These are phyloP conservation scores for Sebastes taczanowskii DNA, from an alignment of 2,797 vertebrate species.

Conservation along the genomic window DNA sequence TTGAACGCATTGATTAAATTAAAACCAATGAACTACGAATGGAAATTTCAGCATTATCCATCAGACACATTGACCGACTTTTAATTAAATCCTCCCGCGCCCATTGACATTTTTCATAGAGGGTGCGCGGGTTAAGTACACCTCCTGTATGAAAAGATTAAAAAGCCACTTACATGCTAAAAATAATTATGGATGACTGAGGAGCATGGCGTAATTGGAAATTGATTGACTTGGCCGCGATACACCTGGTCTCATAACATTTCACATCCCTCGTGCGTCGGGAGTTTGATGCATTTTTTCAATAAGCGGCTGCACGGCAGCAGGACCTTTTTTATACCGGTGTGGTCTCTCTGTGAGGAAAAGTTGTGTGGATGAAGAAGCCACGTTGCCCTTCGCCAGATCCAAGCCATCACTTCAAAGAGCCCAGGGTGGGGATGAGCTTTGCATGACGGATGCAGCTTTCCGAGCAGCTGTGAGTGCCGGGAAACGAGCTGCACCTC, in stretches of 20 bases:
- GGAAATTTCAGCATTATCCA: slow-evolving; percentile 41
- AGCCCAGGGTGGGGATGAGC: slow-evolving; percentile 64
- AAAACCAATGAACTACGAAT: slow-evolving; percentile 39
- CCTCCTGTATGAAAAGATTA: slow-evolving; percentile 64
- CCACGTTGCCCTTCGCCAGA: slow-evolving; percentile 59
- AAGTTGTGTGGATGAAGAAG: slow-evolving; percentile 65
- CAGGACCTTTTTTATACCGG: slow-evolving; percentile 25
- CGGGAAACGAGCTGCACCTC: slow-evolving; percentile 33
- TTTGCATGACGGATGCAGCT: slow-evolving; percentile 80
- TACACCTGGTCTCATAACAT: slow-evolving; percentile 72
- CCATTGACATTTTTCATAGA: slow-evolving; percentile 48
- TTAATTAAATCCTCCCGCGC: slow-evolving; percentile 54
- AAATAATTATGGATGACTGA: slow-evolving; percentile 66
- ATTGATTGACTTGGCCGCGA: slow-evolving; percentile 72
- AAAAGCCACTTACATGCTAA: slow-evolving; percentile 63
- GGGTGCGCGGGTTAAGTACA: slow-evolving; percentile 54
- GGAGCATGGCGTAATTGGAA: slow-evolving; percentile 67
- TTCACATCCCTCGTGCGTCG: slow-evolving; percentile 49
- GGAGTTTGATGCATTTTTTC: slow-evolving; percentile 55
- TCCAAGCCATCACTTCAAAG: slow-evolving; percentile 79
- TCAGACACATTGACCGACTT: slow-evolving; percentile 35
- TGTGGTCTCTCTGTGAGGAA: slow-evolving; percentile 36
- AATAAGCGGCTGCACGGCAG: slow-evolving; percentile 31
- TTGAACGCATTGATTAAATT: slow-evolving; percentile 55
- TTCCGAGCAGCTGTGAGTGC: slow-evolving; percentile 59